Evolutionary conservation across 1,140 invertebrate species (phyloP).

Genomic region (Drosophila quadrilineata): DNA sequence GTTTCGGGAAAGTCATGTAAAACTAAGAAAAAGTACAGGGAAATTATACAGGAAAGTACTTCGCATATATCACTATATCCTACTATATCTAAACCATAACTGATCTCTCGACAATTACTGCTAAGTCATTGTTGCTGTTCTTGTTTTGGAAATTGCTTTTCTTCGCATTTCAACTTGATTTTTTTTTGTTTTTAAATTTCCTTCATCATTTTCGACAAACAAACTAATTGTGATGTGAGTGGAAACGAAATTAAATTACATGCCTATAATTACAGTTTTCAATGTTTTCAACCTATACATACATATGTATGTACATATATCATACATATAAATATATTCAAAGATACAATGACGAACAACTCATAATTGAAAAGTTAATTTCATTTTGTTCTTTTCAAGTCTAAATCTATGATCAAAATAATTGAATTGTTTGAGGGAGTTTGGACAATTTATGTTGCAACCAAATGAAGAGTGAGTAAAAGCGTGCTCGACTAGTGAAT

Average conservation of each 20-base stretch:
- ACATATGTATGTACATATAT: neutral
- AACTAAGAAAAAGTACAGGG: neutral
- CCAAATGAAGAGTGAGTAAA: neutral
- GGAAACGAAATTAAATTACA: conserved; percentile 16
- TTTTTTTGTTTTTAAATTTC: too few relatives aligned
- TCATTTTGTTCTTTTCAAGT: neutral
- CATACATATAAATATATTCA: neutral
- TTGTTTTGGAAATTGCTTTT: conserved; percentile 23
- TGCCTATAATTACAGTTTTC: conserved; percentile 11
- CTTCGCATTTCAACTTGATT: too few relatives aligned
- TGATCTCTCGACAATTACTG: too few relatives aligned
- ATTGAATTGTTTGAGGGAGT: conserved; percentile 45
- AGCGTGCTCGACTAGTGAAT: neutral
- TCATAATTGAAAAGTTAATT: neutral
- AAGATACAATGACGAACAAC: too few relatives aligned
- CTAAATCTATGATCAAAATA: conserved; percentile 29
- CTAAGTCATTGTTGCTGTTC: neutral
- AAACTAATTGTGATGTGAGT: conserved; percentile 8
- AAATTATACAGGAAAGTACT: too few relatives aligned
- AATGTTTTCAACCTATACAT: conserved; percentile 1
- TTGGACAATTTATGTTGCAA: too few relatives aligned
- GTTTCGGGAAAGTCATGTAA: conserved; percentile 14
- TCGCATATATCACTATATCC: too few relatives aligned
- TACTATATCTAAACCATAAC: too few relatives aligned
- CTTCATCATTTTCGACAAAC: too few relatives aligned